A percentile compares a stretch with the other conserved stretches of the same genome.
Conservation (phyloP, 2,797 vertebrate genomes). For the Sarcophilus harrisii region DNA sequence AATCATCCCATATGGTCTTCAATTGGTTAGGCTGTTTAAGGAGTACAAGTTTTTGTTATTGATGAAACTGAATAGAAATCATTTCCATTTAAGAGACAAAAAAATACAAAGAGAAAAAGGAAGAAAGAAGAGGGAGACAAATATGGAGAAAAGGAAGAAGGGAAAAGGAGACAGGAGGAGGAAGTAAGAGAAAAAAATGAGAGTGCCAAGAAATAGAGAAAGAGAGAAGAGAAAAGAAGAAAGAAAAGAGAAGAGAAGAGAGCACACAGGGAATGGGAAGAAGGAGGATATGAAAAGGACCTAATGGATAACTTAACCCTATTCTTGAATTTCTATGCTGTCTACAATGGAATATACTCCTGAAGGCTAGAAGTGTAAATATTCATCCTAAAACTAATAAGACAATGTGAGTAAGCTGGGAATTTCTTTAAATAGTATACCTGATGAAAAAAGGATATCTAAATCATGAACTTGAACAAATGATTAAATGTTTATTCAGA, state of each 20-base stretch:
- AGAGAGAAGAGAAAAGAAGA: too few relatives aligned
- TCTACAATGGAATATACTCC: neutral
- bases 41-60: constrained; percentile 34
- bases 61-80: constrained; percentile 14
- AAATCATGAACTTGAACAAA: constrained; percentile 38
- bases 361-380: neutral
- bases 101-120: neutral
- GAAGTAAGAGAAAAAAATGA: too few relatives aligned
- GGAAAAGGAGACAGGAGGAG: too few relatives aligned
- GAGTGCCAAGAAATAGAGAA: too few relatives aligned
- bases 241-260: neutral
- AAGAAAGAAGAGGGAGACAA: neutral
- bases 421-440: constrained; percentile 28
- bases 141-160: neutral
- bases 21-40: constrained; percentile 16
- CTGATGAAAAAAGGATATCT: neutral
- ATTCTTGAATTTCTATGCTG: neutral
- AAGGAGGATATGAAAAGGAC: neutral
- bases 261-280: neutral
- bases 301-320: neutral
- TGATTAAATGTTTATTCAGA: constrained; percentile 32
- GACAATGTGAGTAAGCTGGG: neutral
- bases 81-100: constrained; percentile 12
- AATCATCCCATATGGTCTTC: neutral
- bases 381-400: neutral